These are phyloP conservation scores for Syngnathus scovelli DNA, from an alignment of 2,113 vertebrate genomes.

Conservation along the genomic window DNA sequence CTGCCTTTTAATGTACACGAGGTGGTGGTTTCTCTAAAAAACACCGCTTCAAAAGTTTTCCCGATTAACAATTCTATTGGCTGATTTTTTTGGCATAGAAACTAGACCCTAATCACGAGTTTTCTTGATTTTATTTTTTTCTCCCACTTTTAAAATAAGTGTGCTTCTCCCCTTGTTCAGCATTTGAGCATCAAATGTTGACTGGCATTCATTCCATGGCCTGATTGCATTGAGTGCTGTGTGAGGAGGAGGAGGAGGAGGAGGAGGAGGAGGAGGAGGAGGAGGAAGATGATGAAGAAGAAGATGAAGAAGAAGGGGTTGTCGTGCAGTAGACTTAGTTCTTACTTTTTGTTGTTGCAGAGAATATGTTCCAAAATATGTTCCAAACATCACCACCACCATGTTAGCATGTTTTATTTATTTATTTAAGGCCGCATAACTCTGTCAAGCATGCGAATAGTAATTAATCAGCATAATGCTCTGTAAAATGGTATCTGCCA, in stretches of 20 bases:
- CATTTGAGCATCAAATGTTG: background rate
- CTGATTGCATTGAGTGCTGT: background rate
- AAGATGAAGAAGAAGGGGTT: too few relatives aligned
- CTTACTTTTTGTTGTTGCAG: background rate
- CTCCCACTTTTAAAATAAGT: background rate
- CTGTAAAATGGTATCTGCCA: conserved; percentile 2
- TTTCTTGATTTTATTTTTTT: background rate
- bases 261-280: background rate
- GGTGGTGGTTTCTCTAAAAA: background rate
- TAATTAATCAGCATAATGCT: background rate
- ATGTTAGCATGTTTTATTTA: background rate
- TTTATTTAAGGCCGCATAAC: background rate
- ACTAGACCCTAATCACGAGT: background rate
- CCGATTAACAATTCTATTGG: background rate
- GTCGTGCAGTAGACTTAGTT: background rate
- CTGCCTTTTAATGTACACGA: background rate
- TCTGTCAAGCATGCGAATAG: background rate
- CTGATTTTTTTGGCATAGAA: background rate
- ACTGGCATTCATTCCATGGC: background rate
- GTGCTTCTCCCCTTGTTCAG: background rate
- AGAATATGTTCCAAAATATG: background rate
- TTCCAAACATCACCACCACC: background rate
- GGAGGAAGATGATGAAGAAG: background rate
- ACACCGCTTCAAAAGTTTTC: background rate
- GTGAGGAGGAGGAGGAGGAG: background rate